Base-by-base conservation (phyloP, 2,113 vertebrate species). In the Sylvilagus bachmani region DNA sequence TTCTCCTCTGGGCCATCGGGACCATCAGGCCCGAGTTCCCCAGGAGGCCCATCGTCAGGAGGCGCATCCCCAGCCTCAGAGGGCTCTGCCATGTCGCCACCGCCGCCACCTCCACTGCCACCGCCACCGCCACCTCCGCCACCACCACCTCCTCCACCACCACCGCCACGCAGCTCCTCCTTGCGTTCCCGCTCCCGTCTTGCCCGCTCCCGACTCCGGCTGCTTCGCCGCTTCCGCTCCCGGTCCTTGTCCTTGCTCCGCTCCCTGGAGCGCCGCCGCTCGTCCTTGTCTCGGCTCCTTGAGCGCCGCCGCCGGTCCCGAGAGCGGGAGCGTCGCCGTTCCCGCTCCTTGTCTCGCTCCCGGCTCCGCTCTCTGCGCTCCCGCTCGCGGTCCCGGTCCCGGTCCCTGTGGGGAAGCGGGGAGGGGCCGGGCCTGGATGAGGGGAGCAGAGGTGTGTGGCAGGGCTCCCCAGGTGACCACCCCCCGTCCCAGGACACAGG, bases 301-400 rank as follows among this genome's bases (percentile, higher is more conserved):
- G 98, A 98, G 0, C 99, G 97, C 3, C 99, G 98, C 0, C 99
- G 97, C 10, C 98, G 97, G n/a, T 99, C 99, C 0, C 99, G 98
- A 25, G 99, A 99, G 33, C 99, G 98, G 74, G 99, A 98, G 73
- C 99, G 95, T 2, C 99, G 97, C 0, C 99, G 98, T 29, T 99
- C 99, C 97, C 93, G 99, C 95, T 95, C 99, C 87, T 90, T 99
- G 98, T 38, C 98, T 95, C 86, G 79, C 58, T 99, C 99, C 0
- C 99, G 98, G 82, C 99, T 99, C 62, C 99, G 98, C 64, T 99
- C 98, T 64, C 98, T 97, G 27, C 98, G 97, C 0, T 99, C 99
- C 7, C 97, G 93, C 89, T 98, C 97, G 0, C 98, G 94, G 74
- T 98, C 98, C 2, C 99, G 98, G 10, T 99, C 98, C 8, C 98